Evolutionary conservation across 2,888 invertebrate genomes (phyloP).

Genomic region (Phrixothrix hirtus): DNA sequence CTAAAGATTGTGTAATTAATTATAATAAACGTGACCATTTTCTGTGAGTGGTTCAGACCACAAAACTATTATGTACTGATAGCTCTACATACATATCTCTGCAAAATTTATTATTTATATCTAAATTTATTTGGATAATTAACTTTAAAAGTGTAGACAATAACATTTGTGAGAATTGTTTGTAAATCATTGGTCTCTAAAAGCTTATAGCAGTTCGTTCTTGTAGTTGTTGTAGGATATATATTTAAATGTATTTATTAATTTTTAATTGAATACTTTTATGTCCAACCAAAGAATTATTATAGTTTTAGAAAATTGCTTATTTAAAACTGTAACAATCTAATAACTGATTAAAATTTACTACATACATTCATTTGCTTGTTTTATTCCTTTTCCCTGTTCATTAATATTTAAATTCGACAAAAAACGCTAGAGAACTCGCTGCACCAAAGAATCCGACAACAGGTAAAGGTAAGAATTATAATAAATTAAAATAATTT

Average conservation of each 20-base stretch:
- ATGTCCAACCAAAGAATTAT: slow-evolving; percentile 50
- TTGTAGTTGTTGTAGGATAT: slow-evolving; percentile 45
- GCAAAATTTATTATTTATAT: slow-evolving; percentile 32
- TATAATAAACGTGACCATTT: slow-evolving; percentile 16
- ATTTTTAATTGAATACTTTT: slow-evolving; percentile 39
- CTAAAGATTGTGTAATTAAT: slow-evolving; percentile 9
- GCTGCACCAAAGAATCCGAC: too few species aligned
- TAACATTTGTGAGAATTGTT: slow-evolving; percentile 50
- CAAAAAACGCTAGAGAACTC: too few species aligned
- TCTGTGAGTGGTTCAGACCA: slow-evolving; percentile 24
- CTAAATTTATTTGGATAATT: slow-evolving; percentile 9
- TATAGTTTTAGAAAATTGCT: slow-evolving; percentile 51
- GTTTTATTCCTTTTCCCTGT: too few species aligned
- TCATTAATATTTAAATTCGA: too few species aligned
- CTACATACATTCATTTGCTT: neutral
- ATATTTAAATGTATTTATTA: slow-evolving; percentile 43
- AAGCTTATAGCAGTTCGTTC: slow-evolving; percentile 42
- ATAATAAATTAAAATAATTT: neutral
- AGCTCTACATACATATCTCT: slow-evolving; percentile 39
- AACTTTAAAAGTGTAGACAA: slow-evolving; percentile 52
- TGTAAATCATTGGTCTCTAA: slow-evolving; percentile 45
- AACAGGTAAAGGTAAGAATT: too few species aligned
- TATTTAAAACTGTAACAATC: slow-evolving; percentile 42
- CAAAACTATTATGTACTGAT: slow-evolving; percentile 26
- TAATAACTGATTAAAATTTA: slow-evolving; percentile 29